These are phyloP conservation scores for Palythoa grandis DNA, from an alignment of 92 coral and sea anemone species.

Conservation along the genomic window DNA sequence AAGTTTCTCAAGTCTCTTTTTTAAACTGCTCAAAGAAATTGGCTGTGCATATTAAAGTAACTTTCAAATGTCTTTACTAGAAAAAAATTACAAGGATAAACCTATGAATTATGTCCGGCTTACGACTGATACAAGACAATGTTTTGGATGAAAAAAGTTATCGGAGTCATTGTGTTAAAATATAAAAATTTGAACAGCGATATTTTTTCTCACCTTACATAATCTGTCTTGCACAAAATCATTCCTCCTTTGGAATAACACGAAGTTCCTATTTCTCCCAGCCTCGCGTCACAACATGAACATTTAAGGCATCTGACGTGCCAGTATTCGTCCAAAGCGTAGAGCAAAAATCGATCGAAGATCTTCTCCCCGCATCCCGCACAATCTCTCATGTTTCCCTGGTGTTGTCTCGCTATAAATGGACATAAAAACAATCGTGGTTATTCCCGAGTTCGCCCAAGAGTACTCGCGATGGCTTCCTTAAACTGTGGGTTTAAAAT, in stretches of 20 bases:
- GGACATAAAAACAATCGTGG: constrained; percentile 31
- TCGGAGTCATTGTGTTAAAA: neutral
- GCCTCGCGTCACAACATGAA: constrained; percentile 92
- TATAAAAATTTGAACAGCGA: constrained; percentile 10
- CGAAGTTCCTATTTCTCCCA: constrained; percentile 96
- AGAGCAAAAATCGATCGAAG: constrained; percentile 87
- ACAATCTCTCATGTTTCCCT: constrained; percentile 74
- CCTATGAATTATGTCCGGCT: constrained; percentile 17
- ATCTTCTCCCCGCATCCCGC: constrained; percentile 96
- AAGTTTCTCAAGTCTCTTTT: constrained; percentile 17
- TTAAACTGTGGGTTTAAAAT: constrained; percentile 11
- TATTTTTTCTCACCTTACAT: constrained; percentile 77
- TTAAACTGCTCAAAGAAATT: constrained; percentile 21
- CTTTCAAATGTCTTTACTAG: neutral
- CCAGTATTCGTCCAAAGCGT: constrained; percentile 98
- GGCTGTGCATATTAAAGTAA: neutral
- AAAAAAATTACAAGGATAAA: constrained; percentile 12
- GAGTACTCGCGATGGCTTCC: constrained; percentile 7
- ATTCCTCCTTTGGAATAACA: constrained; percentile 97
- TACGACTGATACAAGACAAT: constrained; percentile 21
- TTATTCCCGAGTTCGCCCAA: neutral
- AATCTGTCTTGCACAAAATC: constrained; percentile 95
- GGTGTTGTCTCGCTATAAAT: constrained; percentile 74
- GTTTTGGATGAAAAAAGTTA: neutral
- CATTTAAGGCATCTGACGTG: constrained; percentile 95